Base-by-base conservation (phyloP, 2,113 vertebrate species). In the Coracopsis vasa region DNA sequence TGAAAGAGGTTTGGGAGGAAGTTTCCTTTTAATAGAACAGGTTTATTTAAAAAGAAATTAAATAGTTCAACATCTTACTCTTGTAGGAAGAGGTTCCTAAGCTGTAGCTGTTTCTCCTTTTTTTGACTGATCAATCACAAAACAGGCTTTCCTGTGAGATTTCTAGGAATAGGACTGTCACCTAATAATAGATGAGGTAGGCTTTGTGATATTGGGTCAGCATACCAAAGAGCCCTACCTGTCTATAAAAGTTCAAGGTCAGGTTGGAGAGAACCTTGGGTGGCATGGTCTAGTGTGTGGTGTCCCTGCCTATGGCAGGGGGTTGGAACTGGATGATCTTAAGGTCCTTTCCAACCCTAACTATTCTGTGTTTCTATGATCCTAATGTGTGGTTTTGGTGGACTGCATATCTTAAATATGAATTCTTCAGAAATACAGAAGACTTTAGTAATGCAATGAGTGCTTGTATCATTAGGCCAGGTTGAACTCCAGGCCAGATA, bases 1-100 rank as follows among this genome's bases (percentile, higher is more conserved):
- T 0, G 2, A 62, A 35, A 69, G 10, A 54, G 10, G 33, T 7
- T 33, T 29, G 10, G 2, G 5, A 3, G 4, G 5, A 15, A 37
- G 4, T 5, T 61, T 58, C 0, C 16, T 47, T 75, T 58, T 6
- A 72, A 12, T 45, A 44, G 92, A 58, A 56, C 31, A n/a, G 8
- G 1, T 3, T 88, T 64, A 11, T 2, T 72, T 42, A 2, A 24
- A 35, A 50, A 64, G 44, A 24, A 18, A 12, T 58, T 7, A n/a
- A 21, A 3, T 11, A 71, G 5, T 53, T 56, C 28, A 33, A 39
- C 1, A 1, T 29, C 29, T 17, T 13, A 3, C 11, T 78, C 6
- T 69, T 75, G 4, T 6, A 67, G 27, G 6, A 48, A 70, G 6
- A 12, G 2, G 0, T 20, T 44, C 28, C 29, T 60, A 62, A 74